phyloP scores from a whole-genome alignment of 2,797 vertebrate species.

The Danionella dracula region DNA sequence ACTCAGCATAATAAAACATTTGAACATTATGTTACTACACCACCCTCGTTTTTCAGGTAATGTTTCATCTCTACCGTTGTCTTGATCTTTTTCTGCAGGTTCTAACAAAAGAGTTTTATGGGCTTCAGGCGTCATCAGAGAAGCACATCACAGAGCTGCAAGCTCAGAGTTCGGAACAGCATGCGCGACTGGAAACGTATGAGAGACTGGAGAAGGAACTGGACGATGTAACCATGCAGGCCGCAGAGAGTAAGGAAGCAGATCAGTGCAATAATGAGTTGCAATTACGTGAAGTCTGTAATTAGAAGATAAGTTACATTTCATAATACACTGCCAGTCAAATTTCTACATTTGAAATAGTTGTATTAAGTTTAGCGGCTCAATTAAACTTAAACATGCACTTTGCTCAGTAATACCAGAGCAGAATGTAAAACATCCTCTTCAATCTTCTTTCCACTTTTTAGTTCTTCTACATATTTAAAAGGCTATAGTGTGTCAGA shows the following conservation, averaged over 20 bases:
- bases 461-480: background rate
- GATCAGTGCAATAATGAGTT: background rate
- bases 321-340: too few relatives aligned
- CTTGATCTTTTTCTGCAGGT: slow-evolving; percentile 65
- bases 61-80: background rate
- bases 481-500: background rate
- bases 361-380: too few relatives aligned
- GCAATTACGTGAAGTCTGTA: too few relatives aligned
- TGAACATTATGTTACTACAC: slow-evolving; percentile 10
- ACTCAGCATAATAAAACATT: slow-evolving; percentile 7
- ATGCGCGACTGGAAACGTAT: slow-evolving; percentile 81
- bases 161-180: slow-evolving; percentile 81
- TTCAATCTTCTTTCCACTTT: background rate
- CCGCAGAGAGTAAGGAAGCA: slow-evolving; percentile 83
- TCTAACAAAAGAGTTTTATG: slow-evolving; percentile 95
- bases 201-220: slow-evolving; percentile 91
- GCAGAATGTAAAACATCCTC: too few relatives aligned
- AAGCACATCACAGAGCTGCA: slow-evolving; percentile 82
- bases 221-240: slow-evolving; percentile 93
- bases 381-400: too few relatives aligned
- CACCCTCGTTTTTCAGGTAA: slow-evolving; percentile 8
- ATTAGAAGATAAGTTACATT: too few relatives aligned
- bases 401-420: too few relatives aligned
- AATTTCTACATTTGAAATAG: too few relatives aligned
- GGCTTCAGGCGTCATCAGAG: slow-evolving; percentile 87